Percentiles rank a stretch among this genome's conserved stretches.
Conservation (phyloP, 30 jellyfish, hydroid and myxozoan species). For the Hydractinia echinata region DNA sequence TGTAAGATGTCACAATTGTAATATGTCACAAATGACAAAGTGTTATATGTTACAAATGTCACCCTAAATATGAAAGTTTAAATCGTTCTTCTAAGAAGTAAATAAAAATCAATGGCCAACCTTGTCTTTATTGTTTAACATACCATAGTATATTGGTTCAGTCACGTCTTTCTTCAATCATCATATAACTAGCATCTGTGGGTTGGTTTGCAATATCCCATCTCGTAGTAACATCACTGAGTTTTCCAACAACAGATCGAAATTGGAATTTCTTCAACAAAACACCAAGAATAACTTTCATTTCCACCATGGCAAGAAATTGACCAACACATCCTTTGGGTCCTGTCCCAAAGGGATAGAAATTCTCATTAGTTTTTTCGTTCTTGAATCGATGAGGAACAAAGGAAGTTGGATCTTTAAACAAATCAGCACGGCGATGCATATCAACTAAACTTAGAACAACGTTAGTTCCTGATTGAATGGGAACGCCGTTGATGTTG, state of each 20-base stretch:
- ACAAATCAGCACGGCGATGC: neutral
- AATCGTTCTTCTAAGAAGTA: too few relatives aligned
- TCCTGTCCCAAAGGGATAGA: neutral
- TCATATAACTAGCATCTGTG: neutral
- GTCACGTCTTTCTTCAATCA: neutral
- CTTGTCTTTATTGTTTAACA: too few relatives aligned
- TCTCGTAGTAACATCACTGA: neutral
- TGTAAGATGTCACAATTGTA: too few relatives aligned
- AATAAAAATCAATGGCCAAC: too few relatives aligned
- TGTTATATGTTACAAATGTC: too few relatives aligned
- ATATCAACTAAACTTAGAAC: neutral
- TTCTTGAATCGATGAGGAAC: neutral
- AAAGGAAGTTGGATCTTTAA: neutral
- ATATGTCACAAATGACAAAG: too few relatives aligned
- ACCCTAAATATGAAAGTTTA: too few relatives aligned
- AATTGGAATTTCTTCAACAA: neutral
- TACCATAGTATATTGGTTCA: too few relatives aligned
- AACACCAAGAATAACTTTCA: neutral
- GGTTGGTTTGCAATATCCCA: constrained; percentile 7
- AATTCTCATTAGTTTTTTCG: neutral
- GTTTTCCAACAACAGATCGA: neutral
- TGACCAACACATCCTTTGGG: neutral
- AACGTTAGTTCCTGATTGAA: neutral
- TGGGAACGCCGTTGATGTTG: neutral
- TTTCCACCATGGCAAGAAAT: constrained; percentile 10